Evolutionary conservation across 1,140 invertebrate species (phyloP), one percentile per base, ranked within the genome.

Genomic region (Papilio xuthus): DNA sequence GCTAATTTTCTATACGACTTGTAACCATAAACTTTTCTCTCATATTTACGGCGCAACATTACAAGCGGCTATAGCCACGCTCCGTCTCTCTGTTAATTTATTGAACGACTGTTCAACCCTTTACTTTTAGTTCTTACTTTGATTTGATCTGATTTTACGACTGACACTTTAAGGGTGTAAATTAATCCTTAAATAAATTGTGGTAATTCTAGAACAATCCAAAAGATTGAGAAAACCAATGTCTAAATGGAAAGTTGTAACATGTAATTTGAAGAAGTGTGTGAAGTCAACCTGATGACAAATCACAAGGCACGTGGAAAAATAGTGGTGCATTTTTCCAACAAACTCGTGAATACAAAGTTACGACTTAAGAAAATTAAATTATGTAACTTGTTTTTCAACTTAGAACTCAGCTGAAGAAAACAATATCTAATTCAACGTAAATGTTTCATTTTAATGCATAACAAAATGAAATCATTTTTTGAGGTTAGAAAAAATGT

Each of bases 91-190:
- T 26, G 42, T 47, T 44, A 47, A 73, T 73, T 73, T 47, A 73
- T 73, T 28, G 71, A 26, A 73, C 42, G 41, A 47, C 71, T 73
- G 71, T 73, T 73, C 23, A 70, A 42, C 71, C 41, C 20, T 47
- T 73, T 47, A n/a, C 71, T 73, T 44, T 44, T 72, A 73, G n/a
- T 42, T 42, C 71, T 73, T 47, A 20, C 23, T 67, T 28, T 67
- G 60, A 67, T 67, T 67, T 67, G 60, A 67, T 67, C 60, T 67
- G 60, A 67, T 67, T 67, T 67, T 67, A 67, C 60, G 60, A 67
- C 26, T 6, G 60, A 32, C 26, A 7, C 12, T 32, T 28, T 67
- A 67, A 67, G 60, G 20, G 3, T 23, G 20, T 60, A 23, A 23
- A 9, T 20, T 28, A 26, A 32, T 28, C 23, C 12, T 28, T 67